A percentile compares a stretch with the other conserved stretches of the same genome.
phyloP scores from a whole-genome alignment of 2,888 invertebrate species.

The Coronaproctus castanopsis region DNA sequence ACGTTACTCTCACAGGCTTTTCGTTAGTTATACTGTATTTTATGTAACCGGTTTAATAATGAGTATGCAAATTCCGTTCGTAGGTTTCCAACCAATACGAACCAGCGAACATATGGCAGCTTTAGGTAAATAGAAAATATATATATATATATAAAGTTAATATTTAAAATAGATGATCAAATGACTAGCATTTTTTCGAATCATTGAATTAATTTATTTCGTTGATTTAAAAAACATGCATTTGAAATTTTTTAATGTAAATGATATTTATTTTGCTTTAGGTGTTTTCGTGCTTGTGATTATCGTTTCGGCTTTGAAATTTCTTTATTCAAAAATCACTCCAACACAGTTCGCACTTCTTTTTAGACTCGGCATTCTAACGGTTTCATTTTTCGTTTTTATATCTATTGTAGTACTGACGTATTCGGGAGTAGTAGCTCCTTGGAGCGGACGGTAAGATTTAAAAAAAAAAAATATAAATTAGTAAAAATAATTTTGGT shows the following conservation, averaged over 20 bases:
- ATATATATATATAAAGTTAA: too few relatives aligned
- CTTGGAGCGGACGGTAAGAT: slow-evolving; percentile 62
- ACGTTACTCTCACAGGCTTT: slow-evolving; percentile 72
- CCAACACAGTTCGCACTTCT: slow-evolving; percentile 77
- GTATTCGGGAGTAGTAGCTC: slow-evolving; percentile 83
- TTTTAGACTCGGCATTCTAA: slow-evolving; percentile 53
- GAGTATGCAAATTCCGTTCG: slow-evolving; percentile 94
- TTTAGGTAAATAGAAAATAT: slow-evolving; percentile 47
- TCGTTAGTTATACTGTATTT: slow-evolving; percentile 91
- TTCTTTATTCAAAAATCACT: slow-evolving; percentile 67
- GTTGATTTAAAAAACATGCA: too few relatives aligned
- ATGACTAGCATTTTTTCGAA: background rate
- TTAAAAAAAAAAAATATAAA: too few relatives aligned
- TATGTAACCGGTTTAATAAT: slow-evolving; percentile 84
- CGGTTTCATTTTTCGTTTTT: slow-evolving; percentile 61
- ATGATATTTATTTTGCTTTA: slow-evolving; percentile 28
- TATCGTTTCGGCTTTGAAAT: slow-evolving; percentile 67
- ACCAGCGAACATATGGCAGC: slow-evolving; percentile 99
- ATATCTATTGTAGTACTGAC: slow-evolving; percentile 71
- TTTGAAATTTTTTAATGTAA: too few relatives aligned
- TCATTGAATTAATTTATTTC: too few relatives aligned
- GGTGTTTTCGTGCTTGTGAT: slow-evolving; percentile 89
- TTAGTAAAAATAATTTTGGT: too few relatives aligned
- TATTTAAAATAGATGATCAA: slow-evolving; percentile 10
- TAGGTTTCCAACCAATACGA: slow-evolving; percentile 94